Percentiles rank a stretch among this genome's conserved stretches.
Conservation (phyloP, 2,113 vertebrate genomes). For the Atherinomorus stipes region DNA sequence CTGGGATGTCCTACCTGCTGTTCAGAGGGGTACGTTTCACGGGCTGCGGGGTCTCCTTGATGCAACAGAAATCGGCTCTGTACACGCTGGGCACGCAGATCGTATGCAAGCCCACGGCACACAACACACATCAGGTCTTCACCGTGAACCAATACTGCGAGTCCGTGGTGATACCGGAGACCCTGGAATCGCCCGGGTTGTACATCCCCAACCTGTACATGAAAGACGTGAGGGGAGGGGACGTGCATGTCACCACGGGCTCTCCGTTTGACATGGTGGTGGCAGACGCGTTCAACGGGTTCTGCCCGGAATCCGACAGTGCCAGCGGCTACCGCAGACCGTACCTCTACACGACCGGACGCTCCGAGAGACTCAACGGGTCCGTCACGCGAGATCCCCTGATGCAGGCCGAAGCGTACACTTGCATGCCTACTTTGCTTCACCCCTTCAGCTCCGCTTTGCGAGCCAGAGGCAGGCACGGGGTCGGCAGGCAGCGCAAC, state of each 20-base stretch:
- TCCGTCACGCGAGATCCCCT: too few relatives aligned
- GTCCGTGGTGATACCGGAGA: constrained; percentile 11
- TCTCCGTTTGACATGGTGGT: constrained; percentile 1
- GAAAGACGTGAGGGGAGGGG: not conserved
- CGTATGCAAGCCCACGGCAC: constrained; percentile 1
- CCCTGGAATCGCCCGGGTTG: not conserved
- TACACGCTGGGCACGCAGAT: constrained; percentile 15
- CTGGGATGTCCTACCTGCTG: not conserved
- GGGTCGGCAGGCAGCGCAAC: too few relatives aligned
- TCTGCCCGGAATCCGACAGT: constrained; percentile 7
- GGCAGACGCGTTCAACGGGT: not conserved
- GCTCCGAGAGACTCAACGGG: too few relatives aligned
- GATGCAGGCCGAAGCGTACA: not conserved
- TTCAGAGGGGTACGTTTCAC: constrained; percentile 9
- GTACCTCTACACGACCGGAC: not conserved
- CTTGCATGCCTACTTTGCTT: not conserved
- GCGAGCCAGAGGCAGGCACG: too few relatives aligned
- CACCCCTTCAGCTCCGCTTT: not conserved
- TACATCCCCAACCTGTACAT: constrained; percentile 15
- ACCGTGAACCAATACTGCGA: constrained; percentile 21
- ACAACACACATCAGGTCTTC: constrained; percentile 21
- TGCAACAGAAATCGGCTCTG: constrained; percentile 15
- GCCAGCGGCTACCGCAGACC: not conserved
- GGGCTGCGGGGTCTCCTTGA: not conserved
- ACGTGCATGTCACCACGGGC: not conserved